Conservation (phyloP, 2,888 invertebrate genomes). For the Synergus itoensis region DNA sequence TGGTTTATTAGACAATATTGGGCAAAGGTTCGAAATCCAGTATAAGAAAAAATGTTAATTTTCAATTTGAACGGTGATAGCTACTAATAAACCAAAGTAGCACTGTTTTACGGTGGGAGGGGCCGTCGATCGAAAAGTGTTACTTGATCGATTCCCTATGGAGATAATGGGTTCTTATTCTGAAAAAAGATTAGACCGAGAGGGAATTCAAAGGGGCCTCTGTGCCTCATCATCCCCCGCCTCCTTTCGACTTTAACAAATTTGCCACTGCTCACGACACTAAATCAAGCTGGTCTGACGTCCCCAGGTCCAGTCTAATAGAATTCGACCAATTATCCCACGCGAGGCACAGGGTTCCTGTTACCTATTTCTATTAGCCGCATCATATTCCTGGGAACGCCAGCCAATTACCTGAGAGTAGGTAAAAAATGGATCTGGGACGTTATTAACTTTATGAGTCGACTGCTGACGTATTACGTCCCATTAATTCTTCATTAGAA, state of each 20-base stretch:
- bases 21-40: background rate
- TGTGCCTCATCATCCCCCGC: conserved; percentile 45
- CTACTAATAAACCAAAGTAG: conserved; percentile 26
- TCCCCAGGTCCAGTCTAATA: conserved; percentile 63
- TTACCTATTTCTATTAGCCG: conserved; percentile 55
- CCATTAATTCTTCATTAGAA: conserved; percentile 20
- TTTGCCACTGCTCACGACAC: conserved; percentile 61
- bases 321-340: conserved; percentile 69
- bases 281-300: conserved; percentile 60
- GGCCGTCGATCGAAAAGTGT: conserved; percentile 44
- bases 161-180: conserved; percentile 50
- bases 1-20: background rate
- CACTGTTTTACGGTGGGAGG: conserved; percentile 34
- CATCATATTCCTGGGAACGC: conserved; percentile 40
- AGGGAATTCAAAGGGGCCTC: conserved; percentile 49
- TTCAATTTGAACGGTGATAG: conserved; percentile 7
- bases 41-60: conserved; percentile 12
- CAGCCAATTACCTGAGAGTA: conserved; percentile 39
- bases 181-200: conserved; percentile 36
- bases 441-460: conserved; percentile 38
- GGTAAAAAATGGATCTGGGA: conserved; percentile 39
- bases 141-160: conserved; percentile 48
- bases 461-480: conserved; percentile 13
- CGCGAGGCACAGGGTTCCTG: conserved; percentile 51
- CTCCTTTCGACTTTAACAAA: conserved; percentile 57